Base-by-base conservation (phyloP, 2,797 vertebrate species). In the Chelon auratus region DNA sequence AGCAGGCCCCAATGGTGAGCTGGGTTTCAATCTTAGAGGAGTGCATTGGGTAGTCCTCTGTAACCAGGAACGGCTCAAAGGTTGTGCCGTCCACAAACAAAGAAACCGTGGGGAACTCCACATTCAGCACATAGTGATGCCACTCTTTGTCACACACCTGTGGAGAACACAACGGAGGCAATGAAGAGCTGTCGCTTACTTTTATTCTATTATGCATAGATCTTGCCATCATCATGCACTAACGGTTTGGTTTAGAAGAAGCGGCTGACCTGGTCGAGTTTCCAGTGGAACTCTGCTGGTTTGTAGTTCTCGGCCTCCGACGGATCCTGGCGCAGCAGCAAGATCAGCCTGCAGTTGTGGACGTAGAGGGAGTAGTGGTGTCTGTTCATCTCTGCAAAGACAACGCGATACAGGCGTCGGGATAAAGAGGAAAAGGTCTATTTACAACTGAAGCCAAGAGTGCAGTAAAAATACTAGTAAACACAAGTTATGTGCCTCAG, bases 281-380 rank as follows among this genome's bases (percentile, higher is more conserved):
- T 99, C 98, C 98, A 99, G 93, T 99, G 97, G 68, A 98, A 99
- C 80, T 99, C 98, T 0, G 98, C 97, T 2, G 98, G 97, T 81
- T 94, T 96, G 88, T 97, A 98, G 11, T 93, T 94, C 75, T 96
- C 97, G 0, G 95, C 95, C 81, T 96, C 95, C 0, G 95, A 91
- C 1, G 97, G 96, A 0, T 98, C 97, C 87, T 99, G 97, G 33
- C 97, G 97, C 67, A 99, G 93, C 24, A 99, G 96, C 72, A 99
- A 95, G 17, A 97, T 94, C 1, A 99, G 93, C 8, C 96, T 93
- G 88, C 98, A 99, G 92, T 95, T 99, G 84, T 99, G 97, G 20
- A 98, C 92, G 0, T 97, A 99, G 4, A 99, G 94, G 0, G 96
- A 94, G 74, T 97, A 99, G 83, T 97, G 97, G 81, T 99, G 98